These are phyloP conservation scores for Edolisoma coerulescens DNA, from an alignment of 2,113 vertebrate species.

Conservation along the genomic window DNA sequence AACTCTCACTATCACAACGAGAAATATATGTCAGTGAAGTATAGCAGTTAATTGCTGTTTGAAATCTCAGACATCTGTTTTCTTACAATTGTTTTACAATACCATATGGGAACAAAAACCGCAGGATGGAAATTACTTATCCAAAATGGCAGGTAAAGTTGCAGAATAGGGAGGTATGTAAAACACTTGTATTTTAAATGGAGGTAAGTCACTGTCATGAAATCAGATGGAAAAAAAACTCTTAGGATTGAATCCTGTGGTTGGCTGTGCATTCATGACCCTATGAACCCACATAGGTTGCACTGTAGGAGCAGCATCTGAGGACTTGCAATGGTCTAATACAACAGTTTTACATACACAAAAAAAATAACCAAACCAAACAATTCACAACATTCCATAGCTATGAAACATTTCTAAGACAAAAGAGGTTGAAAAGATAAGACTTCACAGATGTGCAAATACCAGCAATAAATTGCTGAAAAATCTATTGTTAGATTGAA, in stretches of 20 bases:
- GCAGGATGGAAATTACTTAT: background rate
- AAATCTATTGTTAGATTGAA: background rate
- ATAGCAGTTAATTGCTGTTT: constrained; percentile 37
- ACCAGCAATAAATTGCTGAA: background rate
- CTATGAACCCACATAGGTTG: background rate
- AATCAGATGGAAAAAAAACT: background rate
- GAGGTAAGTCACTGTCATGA: background rate
- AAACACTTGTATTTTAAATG: background rate
- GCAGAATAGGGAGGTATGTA: background rate
- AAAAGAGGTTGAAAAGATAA: background rate
- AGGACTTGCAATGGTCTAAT: background rate
- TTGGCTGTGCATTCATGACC: background rate
- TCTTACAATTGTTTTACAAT: constrained; percentile 24
- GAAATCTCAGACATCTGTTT: constrained; percentile 42
- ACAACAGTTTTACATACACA: background rate
- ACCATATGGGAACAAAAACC: constrained; percentile 14
- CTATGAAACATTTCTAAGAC: background rate
- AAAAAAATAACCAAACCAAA: background rate
- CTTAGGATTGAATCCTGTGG: background rate
- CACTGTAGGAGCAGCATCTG: background rate
- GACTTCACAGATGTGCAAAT: background rate
- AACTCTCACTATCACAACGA: background rate
- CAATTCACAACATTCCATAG: background rate
- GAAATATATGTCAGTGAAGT: constrained; percentile 9
- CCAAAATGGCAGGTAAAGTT: constrained; percentile 26